Conservation (phyloP, 2,113 vertebrate genomes). For the Etheostoma cragini region DNA sequence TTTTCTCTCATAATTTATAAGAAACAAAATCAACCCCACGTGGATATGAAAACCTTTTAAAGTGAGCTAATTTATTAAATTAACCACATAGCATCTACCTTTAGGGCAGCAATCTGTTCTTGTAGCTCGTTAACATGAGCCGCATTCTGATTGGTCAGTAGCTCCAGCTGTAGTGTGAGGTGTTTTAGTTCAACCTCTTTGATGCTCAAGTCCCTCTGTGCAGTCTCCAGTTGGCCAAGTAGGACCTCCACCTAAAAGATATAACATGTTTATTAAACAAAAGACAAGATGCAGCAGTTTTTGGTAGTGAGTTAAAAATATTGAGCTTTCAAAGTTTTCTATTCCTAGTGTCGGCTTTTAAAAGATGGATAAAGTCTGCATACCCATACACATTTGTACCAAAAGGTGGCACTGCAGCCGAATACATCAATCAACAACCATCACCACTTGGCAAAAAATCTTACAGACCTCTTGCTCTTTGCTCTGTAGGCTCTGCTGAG, state of each 20-base stretch:
- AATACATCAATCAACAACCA: not conserved
- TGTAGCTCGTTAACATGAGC: conserved; percentile 80
- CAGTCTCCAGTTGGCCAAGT: conserved; percentile 83
- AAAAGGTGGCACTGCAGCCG: conserved; percentile 47
- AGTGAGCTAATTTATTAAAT: too few species aligned
- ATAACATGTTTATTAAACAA: not conserved
- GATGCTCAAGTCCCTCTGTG: conserved; percentile 83
- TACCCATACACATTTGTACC: conserved; percentile 13
- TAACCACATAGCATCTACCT: conserved; percentile 74
- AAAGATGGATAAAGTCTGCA: not conserved
- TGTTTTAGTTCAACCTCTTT: conserved; percentile 87
- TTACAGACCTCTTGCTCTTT: conserved; percentile 86
- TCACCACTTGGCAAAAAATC: not conserved
- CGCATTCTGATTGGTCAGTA: conserved; percentile 75
- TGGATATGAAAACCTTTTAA: too few species aligned
- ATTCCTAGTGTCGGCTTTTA: not conserved
- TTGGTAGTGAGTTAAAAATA: not conserved
- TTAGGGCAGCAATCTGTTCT: conserved; percentile 80
- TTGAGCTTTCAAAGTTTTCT: not conserved
- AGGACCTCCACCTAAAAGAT: conserved; percentile 83
- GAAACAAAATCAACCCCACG: too few species aligned
- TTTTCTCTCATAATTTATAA: too few species aligned
- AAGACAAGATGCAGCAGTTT: not conserved
- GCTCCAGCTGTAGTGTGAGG: conserved; percentile 86
- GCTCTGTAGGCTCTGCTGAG: conserved; percentile 80